A percentile compares a stretch with the other conserved stretches of the same genome.
Conservation (phyloP, 2,113 vertebrate species). For the Hepsetus odoe region DNA sequence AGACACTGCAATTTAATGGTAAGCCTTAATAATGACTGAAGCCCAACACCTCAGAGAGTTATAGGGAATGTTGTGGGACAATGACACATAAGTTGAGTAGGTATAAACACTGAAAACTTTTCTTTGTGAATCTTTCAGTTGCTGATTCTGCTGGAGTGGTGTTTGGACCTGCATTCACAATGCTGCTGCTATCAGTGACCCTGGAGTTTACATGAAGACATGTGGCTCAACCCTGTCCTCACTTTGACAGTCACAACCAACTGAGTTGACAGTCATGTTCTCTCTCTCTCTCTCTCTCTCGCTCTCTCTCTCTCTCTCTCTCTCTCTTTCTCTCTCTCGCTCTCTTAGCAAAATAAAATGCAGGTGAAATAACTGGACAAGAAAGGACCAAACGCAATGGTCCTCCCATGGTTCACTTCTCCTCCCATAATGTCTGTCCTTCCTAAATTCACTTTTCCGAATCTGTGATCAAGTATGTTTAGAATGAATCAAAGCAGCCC, state of each 20-base stretch:
- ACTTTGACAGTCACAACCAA: constrained; percentile 26
- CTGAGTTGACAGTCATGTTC: constrained; percentile 1
- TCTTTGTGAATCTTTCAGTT: constrained; percentile 41
- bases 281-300: constrained; percentile 48
- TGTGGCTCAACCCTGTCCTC: constrained; percentile 21
- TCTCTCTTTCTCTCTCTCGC: constrained; percentile 37
- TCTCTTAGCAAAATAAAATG: neutral
- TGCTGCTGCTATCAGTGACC: constrained; percentile 78
- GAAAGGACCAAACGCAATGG: neutral
- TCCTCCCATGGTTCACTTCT: neutral
- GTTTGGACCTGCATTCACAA: constrained; percentile 71
- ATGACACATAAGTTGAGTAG: too few species aligned
- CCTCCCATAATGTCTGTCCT: neutral
- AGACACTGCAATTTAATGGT: constrained; percentile 76
- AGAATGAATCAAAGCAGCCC: neutral
- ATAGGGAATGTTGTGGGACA: too few species aligned
- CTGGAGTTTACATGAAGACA: constrained; percentile 83
- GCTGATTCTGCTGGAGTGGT: constrained; percentile 31
- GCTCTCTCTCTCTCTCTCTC: constrained; percentile 14
- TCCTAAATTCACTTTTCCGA: neutral
- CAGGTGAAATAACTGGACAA: neutral
- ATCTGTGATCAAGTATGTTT: neutral
- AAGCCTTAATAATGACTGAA: constrained; percentile 45
- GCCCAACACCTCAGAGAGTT: neutral
- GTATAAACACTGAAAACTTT: neutral